Evolutionary conservation across 1,140 invertebrate species (phyloP), one percentile per base, ranked within the genome.

Genomic region (Oedothorax gibbosus): DNA sequence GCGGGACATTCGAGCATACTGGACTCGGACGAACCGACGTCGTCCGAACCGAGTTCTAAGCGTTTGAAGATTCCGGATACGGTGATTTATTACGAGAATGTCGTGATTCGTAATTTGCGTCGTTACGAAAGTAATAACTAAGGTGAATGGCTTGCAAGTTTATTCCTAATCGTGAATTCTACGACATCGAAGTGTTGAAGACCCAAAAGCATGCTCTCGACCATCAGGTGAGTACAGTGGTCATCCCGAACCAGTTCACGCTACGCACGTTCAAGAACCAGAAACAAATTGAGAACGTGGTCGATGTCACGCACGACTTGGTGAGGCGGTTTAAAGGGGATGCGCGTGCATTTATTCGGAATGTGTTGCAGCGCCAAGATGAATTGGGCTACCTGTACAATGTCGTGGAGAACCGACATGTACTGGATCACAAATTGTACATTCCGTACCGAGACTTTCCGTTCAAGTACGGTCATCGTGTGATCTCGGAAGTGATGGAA

Each of bases 311-410:
- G 12, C 53, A 18, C 0, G 20, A 69, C 8, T 18, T 68, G 51
- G 65, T 68, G 12, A 15, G 20, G 18, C 18, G 35, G 6, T 56
- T 56, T 56, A 7, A 18, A 64, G 7, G 15, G 11, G 51, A 56
- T 14, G 57, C 53, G 3, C 2, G 8, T 56, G 60, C 49, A 0
- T 14, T 56, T 20, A 3, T 64, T 5, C 56, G 57, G 49, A 50
- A 80, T 7, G 10, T 64, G 35, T 3, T 0, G 9, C 7, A 11
- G 0, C 20, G 35, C 69, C 7, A 11, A 4, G 18, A 14, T 4
- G 73, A 76, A 11, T 68, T 56, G 11, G 77, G 65, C 8, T 56
- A 14, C 18, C 50, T 80, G 53, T 80, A 56, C 21, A 21, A 35
- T 7, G 12, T 80, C 12, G 9, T 20, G 7, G 15, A 69, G 1